Conservation (phyloP, 2,113 vertebrate species). For the Sardina pilchardus region DNA sequence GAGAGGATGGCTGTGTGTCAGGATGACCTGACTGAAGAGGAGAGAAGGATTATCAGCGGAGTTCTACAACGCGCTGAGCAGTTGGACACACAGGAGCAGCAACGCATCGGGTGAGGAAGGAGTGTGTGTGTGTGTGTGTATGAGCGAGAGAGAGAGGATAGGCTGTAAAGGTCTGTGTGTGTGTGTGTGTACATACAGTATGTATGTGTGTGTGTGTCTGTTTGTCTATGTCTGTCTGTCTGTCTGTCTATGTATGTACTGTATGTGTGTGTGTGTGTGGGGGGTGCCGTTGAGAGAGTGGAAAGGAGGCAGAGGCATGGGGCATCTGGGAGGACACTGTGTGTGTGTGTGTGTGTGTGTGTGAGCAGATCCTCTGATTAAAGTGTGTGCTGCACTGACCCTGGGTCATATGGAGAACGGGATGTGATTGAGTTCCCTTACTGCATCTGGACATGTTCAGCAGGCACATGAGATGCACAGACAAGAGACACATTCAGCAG, state of each 20-base stretch:
- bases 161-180: neutral
- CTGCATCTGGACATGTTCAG: too few species aligned
- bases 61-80: constrained; percentile 88
- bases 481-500: too few species aligned
- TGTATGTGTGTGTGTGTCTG: neutral
- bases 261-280: neutral
- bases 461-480: too few species aligned
- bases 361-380: too few species aligned
- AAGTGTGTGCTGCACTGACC: too few species aligned
- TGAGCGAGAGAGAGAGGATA: too few species aligned
- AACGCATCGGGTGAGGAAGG: constrained; percentile 71
- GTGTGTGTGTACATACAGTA: neutral
- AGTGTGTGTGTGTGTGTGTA: neutral
- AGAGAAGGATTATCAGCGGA: constrained; percentile 93
- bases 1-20: constrained; percentile 59
- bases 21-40: constrained; percentile 90
- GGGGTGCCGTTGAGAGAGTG: too few species aligned
- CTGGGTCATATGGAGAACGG: too few species aligned
- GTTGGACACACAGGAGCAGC: constrained; percentile 90
- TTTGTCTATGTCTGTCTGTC: neutral
- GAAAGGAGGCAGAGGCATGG: too few species aligned
- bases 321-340: neutral
- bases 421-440: too few species aligned
- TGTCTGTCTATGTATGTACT: too few species aligned
- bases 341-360: neutral